These are phyloP conservation scores for Folsomia candida DNA, from an alignment of 2,888 invertebrate species.

Conservation along the genomic window DNA sequence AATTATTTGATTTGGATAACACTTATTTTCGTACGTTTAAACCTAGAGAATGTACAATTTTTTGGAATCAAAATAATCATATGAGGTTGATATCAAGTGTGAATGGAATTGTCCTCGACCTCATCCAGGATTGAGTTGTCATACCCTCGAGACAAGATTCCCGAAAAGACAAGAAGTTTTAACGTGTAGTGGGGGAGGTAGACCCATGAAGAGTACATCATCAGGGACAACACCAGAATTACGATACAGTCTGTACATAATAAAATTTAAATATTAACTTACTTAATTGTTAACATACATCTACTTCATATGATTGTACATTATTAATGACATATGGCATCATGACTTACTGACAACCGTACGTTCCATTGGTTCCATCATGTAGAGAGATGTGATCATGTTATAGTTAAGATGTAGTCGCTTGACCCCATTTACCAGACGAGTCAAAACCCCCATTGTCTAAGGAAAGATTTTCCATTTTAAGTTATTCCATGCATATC, in stretches of 20 bases:
- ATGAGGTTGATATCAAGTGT: no score
- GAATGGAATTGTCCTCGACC: no score
- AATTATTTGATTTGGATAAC: no score
- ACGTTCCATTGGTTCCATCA: slow-evolving; percentile 59
- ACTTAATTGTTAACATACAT: background rate
- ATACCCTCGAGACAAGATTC: no score
- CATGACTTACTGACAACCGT: slow-evolving; percentile 55
- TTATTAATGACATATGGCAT: slow-evolving; percentile 15
- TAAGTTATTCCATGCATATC: no score
- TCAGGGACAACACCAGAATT: slow-evolving; percentile 57
- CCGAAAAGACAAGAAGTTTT: slow-evolving; percentile 50
- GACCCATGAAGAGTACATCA: slow-evolving; percentile 60
- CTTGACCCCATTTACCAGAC: no score
- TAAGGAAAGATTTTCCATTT: no score
- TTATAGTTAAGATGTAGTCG: slow-evolving; percentile 55
- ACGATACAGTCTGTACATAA: slow-evolving; percentile 57
- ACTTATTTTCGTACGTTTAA: no score
- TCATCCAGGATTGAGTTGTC: no score
- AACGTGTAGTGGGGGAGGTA: slow-evolving; percentile 61
- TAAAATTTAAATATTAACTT: background rate
- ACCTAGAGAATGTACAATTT: no score
- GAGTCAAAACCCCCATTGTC: no score
- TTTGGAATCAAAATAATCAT: no score
- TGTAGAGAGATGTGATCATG: slow-evolving; percentile 57
- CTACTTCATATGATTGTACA: background rate